Evolutionary conservation across 2,113 vertebrate species (phyloP).

Genomic region (Halichoeres trimaculatus): DNA sequence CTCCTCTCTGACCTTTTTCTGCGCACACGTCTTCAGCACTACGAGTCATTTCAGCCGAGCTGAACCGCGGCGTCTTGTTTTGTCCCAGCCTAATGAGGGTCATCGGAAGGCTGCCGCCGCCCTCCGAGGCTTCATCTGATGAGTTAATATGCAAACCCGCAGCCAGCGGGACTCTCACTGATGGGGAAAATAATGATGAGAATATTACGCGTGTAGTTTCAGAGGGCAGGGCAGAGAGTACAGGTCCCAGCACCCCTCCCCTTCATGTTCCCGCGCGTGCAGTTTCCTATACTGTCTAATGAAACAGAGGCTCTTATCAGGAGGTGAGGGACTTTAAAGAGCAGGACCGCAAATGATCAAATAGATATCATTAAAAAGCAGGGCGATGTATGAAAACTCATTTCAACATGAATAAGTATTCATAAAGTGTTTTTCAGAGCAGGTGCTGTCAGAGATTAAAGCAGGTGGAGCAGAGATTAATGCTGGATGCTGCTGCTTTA

Average conservation of each 20-base stretch:
- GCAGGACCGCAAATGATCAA: constrained; percentile 4
- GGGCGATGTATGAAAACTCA: too few relatives aligned
- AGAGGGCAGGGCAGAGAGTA: neutral
- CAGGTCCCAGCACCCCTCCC: neutral
- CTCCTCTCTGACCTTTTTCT: constrained; percentile 5
- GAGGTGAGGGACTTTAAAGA: constrained; percentile 5
- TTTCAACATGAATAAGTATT: neutral
- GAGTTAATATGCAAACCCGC: constrained; percentile 36
- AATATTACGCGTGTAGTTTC: constrained; percentile 22
- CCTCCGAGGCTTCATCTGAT: constrained; percentile 35
- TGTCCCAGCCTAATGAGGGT: constrained; percentile 53
- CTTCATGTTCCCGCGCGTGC: neutral
- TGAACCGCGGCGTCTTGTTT: constrained; percentile 20
- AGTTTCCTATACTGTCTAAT: neutral
- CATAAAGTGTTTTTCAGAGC: neutral
- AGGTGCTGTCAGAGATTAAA: neutral
- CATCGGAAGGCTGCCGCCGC: constrained; percentile 7
- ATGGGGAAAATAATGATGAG: constrained; percentile 41
- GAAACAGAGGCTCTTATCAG: constrained; percentile 9
- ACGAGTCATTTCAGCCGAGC: constrained; percentile 17
- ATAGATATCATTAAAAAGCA: neutral
- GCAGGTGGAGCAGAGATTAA: neutral
- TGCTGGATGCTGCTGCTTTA: neutral
- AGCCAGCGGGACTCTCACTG: constrained; percentile 18
- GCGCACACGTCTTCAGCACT: neutral